Percentiles rank a stretch among this genome's conserved stretches.
phyloP scores from a whole-genome alignment of 2,888 invertebrate species.

The Dyspetes luteomarginatus region DNA sequence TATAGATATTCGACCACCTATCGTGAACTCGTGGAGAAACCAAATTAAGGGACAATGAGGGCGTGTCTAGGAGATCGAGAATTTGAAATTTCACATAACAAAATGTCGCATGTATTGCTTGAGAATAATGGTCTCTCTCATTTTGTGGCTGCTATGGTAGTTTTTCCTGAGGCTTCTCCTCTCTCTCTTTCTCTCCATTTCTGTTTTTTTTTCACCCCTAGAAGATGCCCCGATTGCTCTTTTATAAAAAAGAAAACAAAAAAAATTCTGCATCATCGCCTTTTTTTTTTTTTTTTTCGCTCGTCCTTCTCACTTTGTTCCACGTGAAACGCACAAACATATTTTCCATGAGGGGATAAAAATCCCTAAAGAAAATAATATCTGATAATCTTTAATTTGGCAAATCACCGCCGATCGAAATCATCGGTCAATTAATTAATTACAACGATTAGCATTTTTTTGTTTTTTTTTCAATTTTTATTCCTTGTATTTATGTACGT shows the following conservation, averaged over 20 bases:
- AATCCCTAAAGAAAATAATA: neutral
- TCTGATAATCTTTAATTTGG: neutral
- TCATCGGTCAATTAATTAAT: neutral
- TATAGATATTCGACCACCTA: slow-evolving; percentile 72
- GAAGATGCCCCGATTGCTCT: slow-evolving; percentile 4
- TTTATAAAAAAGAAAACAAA: slow-evolving; percentile 2
- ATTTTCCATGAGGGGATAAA: neutral
- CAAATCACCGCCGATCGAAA: neutral
- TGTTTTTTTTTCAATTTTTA: neutral
- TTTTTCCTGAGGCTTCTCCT: slow-evolving; percentile 8
- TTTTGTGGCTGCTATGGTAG: slow-evolving; percentile 11
- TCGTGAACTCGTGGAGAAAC: slow-evolving; percentile 67
- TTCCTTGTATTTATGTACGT: neutral
- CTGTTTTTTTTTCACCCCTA: neutral
- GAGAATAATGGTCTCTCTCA: slow-evolving; percentile 27
- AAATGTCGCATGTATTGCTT: slow-evolving; percentile 3
- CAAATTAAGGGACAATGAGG: slow-evolving; percentile 75
- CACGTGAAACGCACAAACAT: neutral
- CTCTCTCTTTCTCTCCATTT: slow-evolving; percentile 9
- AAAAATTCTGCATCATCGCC: slow-evolving; percentile 16
- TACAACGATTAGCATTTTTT: neutral
- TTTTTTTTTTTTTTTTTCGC: slow-evolving; percentile 8
- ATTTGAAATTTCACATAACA: slow-evolving; percentile 64
- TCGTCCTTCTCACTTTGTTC: neutral
- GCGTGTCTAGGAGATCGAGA: slow-evolving; percentile 69